phyloP scores from a whole-genome alignment of 2,113 vertebrate species.

The Chunga burmeisteri region DNA sequence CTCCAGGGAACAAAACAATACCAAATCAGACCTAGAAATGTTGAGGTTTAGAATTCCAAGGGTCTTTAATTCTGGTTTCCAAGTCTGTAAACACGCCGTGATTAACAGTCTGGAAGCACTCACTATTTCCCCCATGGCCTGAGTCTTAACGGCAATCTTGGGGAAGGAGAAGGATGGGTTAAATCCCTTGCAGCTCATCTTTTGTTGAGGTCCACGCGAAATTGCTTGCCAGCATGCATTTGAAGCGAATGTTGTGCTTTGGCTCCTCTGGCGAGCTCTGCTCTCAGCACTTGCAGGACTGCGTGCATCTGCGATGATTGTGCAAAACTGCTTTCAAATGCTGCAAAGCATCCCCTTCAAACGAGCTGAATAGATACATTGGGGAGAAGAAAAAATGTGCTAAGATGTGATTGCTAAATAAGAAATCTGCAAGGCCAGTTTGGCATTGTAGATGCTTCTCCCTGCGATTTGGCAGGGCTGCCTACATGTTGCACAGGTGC shows the following conservation, averaged over 20 bases:
- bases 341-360: background rate
- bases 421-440: background rate
- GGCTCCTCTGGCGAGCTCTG: background rate
- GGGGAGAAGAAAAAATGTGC: background rate
- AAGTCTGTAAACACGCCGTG: background rate
- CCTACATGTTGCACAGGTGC: constrained; percentile 24
- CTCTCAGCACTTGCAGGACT: background rate
- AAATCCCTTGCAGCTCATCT: background rate
- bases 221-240: background rate
- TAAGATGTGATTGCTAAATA: background rate
- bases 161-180: background rate
- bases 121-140: background rate
- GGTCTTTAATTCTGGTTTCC: constrained; percentile 9
- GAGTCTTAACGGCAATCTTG: background rate
- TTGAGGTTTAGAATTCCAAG: background rate
- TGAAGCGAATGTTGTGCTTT: background rate
- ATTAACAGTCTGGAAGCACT: constrained; percentile 53
- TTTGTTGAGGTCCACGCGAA: background rate
- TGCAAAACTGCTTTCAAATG: background rate
- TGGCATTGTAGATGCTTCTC: background rate
- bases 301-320: rapidly evolving
- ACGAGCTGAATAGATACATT: background rate
- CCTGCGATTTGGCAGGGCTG: background rate
- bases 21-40: background rate
- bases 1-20: background rate